Percentiles rank a stretch among this genome's conserved stretches.
Conservation (phyloP, 2,113 vertebrate species). For the Xenus cinereus region DNA sequence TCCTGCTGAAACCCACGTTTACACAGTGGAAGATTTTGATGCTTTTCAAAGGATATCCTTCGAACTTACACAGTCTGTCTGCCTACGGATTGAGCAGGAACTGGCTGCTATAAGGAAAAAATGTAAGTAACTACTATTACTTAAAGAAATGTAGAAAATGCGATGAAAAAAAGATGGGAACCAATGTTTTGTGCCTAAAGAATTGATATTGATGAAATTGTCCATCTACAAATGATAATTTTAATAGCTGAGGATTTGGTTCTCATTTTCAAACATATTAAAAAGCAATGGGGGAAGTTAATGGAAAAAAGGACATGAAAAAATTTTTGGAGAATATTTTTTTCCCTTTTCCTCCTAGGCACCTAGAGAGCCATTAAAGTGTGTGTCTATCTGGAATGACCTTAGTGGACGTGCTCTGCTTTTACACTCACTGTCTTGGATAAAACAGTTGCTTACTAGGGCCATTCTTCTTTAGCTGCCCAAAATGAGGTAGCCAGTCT, state of each 20-base stretch:
- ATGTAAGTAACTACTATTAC: conserved; percentile 78
- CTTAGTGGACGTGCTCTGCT: neutral
- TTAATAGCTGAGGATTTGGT: neutral
- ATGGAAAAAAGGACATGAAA: neutral
- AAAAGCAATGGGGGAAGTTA: neutral
- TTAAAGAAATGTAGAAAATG: neutral
- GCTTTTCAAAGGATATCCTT: conserved; percentile 96
- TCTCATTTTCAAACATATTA: neutral
- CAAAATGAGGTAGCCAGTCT: neutral
- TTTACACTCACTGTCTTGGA: neutral
- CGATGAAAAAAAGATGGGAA: neutral
- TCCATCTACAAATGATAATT: neutral
- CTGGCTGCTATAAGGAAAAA: conserved; percentile 84
- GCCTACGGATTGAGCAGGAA: conserved; percentile 94
- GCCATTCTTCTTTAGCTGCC: neutral
- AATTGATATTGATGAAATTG: neutral
- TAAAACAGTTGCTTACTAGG: neutral
- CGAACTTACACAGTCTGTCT: conserved; percentile 95
- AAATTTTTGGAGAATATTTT: neutral
- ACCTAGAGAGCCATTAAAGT: neutral
- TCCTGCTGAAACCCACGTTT: conserved; percentile 91
- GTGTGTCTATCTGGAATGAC: neutral
- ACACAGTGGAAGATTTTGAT: conserved; percentile 97
- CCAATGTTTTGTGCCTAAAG: neutral
- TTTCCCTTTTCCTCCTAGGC: neutral